phyloP scores from a whole-genome alignment of 1,140 invertebrate species.

The Leptinotarsa defecta region DNA sequence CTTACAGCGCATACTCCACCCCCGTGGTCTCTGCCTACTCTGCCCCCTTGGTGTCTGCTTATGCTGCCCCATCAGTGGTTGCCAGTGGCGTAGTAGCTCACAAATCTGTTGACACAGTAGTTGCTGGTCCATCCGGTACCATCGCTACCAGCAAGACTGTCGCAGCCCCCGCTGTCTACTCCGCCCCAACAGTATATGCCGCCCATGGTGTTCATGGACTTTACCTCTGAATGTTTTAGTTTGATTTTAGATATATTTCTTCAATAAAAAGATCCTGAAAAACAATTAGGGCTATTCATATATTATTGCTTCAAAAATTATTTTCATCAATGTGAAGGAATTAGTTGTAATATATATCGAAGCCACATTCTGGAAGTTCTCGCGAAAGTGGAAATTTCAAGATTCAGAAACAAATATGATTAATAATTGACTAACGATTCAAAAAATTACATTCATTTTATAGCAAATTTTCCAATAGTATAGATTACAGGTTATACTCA shows the following conservation, averaged over 20 bases:
- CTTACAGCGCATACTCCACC: neutral
- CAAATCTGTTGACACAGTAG: conserved; percentile 26
- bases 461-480: too few species aligned
- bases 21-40: conserved; percentile 21
- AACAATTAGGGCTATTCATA: too few species aligned
- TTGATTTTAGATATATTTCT: neutral
- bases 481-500: too few species aligned
- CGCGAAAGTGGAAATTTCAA: too few species aligned
- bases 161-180: conserved; percentile 1
- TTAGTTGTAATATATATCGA: neutral
- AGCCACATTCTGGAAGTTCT: neutral
- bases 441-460: too few species aligned
- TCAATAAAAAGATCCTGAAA: neutral
- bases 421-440: conserved; percentile 19
- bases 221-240: conserved; percentile 12
- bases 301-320: too few species aligned
- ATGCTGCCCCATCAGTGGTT: conserved; percentile 29
- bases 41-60: conserved; percentile 31
- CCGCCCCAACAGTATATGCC: conserved; percentile 1
- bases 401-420: conserved; percentile 40
- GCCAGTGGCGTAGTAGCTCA: conserved; percentile 22
- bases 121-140: conserved; percentile 41
- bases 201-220: neutral
- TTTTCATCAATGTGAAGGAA: neutral
- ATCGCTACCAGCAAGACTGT: conserved; percentile 35